Evolutionary conservation across 2,888 invertebrate genomes (phyloP), one percentile per base, ranked within the genome.

Genomic region (Ectemnius continuus): DNA sequence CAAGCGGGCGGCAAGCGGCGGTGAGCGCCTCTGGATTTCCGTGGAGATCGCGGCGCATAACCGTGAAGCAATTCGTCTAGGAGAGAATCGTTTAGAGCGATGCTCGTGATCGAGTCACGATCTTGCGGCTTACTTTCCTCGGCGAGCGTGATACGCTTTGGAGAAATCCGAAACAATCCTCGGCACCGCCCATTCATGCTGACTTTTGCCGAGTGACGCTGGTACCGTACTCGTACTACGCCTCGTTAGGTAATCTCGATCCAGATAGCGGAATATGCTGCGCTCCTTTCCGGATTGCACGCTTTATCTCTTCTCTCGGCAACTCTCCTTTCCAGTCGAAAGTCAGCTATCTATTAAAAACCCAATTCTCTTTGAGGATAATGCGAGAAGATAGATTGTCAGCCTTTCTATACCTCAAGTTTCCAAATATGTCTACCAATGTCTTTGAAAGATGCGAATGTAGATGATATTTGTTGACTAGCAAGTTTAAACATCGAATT

Each of bases 131-230:
- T 67, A 61, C 74, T 71, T 70, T 77, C 67, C 52, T 64, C 57
- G 66, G 45, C 36, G 11, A 36, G 36, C 36, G 61, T 59, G 65
- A 68, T 72, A 46, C 62, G 66, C 75, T 77, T 75, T 78, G 67
- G 70, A 68, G 80, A 82, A 82, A 82, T 82, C 75, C 75, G 73
- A 80, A 82, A 82, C 82, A 74, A 75, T 82, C 78, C 74, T 62
- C 63, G 81, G 73, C 75, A 73, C 68, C 80, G 78, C 75, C 78
- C 78, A 78, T 75, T 23, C 45, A 72, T 67, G 70, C 70, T 68
- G 52, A 74, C 73, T 26, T 57, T 58, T 67, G 58, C 67, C 45
- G 16, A 16, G 59, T 57, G 26, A 36, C 36, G 36, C 36, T 36
- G 36, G 36, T 36, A 36, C 36, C 36, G 36, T 36, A 36, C 36